phyloP scores from a whole-genome alignment of 2,888 invertebrate species.

The Campoplex capitator region DNA sequence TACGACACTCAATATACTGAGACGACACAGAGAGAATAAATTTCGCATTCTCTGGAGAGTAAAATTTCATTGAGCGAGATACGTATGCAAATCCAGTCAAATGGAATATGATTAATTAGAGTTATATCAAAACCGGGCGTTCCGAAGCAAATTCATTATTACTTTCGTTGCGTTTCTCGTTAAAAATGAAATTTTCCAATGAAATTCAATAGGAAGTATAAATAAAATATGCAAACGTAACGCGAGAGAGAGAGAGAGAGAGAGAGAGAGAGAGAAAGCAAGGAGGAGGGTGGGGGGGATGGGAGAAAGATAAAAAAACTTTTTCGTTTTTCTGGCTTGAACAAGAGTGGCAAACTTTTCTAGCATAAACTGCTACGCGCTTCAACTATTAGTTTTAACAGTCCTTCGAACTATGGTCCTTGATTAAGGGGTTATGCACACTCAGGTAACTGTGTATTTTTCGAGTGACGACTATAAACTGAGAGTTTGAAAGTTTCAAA shows the following conservation, averaged over 20 bases:
- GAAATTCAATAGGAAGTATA: constrained; percentile 9
- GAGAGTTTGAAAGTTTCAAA: not conserved
- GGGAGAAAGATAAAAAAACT: not conserved
- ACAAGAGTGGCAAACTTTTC: constrained; percentile 13
- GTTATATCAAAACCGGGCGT: not conserved
- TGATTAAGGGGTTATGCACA: constrained; percentile 2
- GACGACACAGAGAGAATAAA: constrained; percentile 12
- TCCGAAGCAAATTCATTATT: not conserved
- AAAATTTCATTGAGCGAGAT: constrained; percentile 4
- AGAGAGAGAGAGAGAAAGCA: not conserved
- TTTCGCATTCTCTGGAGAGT: constrained; percentile 4
- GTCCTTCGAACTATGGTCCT: constrained; percentile 24
- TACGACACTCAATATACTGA: constrained; percentile 17
- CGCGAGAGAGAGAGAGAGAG: not conserved
- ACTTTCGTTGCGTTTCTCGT: not conserved
- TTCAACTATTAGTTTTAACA: not conserved
- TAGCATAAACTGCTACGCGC: not conserved
- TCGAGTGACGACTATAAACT: not conserved
- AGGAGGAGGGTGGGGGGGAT: not conserved
- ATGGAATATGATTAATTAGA: constrained; percentile 7
- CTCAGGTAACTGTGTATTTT: not conserved
- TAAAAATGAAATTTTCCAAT: constrained; percentile 1
- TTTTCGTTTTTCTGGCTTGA: not conserved
- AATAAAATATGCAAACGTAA: not conserved
- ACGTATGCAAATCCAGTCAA: constrained; percentile 1